Percentiles rank a stretch among this genome's conserved stretches.
These are phyloP conservation scores for Sylvicola cinctus DNA, from an alignment of 2,888 invertebrate genomes.

Conservation along the genomic window DNA sequence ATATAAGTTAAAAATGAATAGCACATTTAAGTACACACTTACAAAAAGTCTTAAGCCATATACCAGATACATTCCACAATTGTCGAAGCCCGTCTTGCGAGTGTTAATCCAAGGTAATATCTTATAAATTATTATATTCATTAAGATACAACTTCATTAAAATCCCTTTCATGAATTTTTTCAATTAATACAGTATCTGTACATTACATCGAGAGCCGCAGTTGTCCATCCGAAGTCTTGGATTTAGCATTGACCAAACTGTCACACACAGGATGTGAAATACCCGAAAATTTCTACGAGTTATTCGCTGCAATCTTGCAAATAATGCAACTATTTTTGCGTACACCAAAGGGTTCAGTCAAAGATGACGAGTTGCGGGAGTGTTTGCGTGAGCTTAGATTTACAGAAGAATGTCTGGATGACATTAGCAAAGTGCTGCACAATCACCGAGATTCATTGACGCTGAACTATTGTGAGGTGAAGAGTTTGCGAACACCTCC, in stretches of 20 bases:
- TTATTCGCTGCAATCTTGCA: conserved; percentile 28
- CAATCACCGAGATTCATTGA: conserved; percentile 25
- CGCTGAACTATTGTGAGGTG: conserved; percentile 20
- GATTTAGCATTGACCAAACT: conserved; percentile 23
- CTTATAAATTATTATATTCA: not conserved
- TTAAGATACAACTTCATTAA: too few species aligned
- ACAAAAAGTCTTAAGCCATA: conserved; percentile 20
- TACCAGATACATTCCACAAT: conserved; percentile 18
- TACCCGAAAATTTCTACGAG: conserved; percentile 28
- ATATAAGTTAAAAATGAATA: conserved; percentile 18
- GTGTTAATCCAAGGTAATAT: conserved; percentile 19
- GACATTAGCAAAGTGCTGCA: conserved; percentile 29
- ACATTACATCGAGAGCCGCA: conserved; percentile 23
- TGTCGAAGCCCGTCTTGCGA: conserved; percentile 21
- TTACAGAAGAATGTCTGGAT: conserved; percentile 27
- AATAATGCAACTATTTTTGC: conserved; percentile 28
- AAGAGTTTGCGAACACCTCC: conserved; percentile 24
- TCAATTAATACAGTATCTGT: conserved; percentile 16
- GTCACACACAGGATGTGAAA: conserved; percentile 21
- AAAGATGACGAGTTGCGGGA: conserved; percentile 28
- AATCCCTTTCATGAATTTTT: not conserved
- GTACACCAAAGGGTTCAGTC: conserved; percentile 24
- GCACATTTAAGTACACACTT: conserved; percentile 19
- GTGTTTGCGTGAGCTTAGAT: conserved; percentile 26
- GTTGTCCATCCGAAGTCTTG: conserved; percentile 22